A percentile compares a stretch with the other conserved stretches of the same genome.
These are phyloP conservation scores for Scaptodrosophila latifasciaeformis DNA, from an alignment of 2,888 invertebrate genomes.

Conservation along the genomic window DNA sequence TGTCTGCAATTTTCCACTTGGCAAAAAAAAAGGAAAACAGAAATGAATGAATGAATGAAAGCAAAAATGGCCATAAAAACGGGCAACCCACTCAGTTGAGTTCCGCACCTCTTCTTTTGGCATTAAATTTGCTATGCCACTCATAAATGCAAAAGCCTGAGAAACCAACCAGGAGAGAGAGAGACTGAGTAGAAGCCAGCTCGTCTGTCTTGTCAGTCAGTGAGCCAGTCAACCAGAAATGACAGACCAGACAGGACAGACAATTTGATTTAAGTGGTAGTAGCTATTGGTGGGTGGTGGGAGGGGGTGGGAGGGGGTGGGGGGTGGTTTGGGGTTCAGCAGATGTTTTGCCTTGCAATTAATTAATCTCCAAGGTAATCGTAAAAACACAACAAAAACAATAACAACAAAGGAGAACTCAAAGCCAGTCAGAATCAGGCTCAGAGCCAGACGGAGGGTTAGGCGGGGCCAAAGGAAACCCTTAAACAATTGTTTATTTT, in stretches of 20 bases:
- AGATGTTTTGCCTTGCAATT: constrained; percentile 46
- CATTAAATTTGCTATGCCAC: not conserved
- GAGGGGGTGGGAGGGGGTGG: not conserved
- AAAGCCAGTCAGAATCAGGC: constrained; percentile 14
- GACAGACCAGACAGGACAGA: constrained; percentile 46
- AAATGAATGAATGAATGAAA: constrained; percentile 18
- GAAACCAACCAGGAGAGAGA: no score
- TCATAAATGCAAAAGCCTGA: constrained; percentile 51
- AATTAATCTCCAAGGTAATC: constrained; percentile 71
- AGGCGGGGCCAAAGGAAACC: constrained; percentile 15
- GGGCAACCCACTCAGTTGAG: not conserved
- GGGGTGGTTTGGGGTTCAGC: not conserved
- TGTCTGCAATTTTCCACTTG: constrained; percentile 69
- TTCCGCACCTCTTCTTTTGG: no score
- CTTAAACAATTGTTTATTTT: constrained; percentile 54
- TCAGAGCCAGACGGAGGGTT: constrained; percentile 13
- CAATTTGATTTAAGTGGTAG: no score
- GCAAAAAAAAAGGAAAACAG: constrained; percentile 63
- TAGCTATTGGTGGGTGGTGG: not conserved
- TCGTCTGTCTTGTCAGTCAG: not conserved
- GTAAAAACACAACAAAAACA: constrained; percentile 40
- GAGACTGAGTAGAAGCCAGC: no score
- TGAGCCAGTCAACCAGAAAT: constrained; percentile 44
- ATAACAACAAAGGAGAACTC: constrained; percentile 7
- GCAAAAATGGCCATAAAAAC: constrained; percentile 34